Base-by-base conservation (phyloP, 2,888 invertebrate genomes). In the Athrips mouffetella region DNA sequence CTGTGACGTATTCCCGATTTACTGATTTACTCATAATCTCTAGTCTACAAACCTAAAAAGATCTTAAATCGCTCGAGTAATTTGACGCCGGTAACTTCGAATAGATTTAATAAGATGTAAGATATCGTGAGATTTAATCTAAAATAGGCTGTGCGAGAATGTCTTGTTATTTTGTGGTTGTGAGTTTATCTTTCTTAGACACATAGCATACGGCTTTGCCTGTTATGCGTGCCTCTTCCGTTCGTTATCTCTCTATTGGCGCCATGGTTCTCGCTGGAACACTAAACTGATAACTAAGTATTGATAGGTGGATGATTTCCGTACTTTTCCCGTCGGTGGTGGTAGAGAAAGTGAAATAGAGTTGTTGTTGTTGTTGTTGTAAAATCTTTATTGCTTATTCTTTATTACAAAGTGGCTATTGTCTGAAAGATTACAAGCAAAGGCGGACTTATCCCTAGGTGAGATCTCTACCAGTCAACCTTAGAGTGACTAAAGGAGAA, bases 1-100 rank as follows among this genome's bases (percentile, higher is more conserved):
- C 50, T 50, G 47, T 47, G 50, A 50, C 50, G 46, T 47, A 44
- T 40, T 49, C 35, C 50, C 42, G 50, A 42, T 50, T 47, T 50
- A 42, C 47, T 45, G 45, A 49, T 50, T 45, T 50, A 21, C 29
- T 20, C 37, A 42, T 42, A 35, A 46, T 45, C 15, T 41, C 6
- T 44, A 44, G 37, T 29, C 44, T 13, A 7, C 37, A n/a, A 10
- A 35, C 10, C 16, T 37, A 37, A 37, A 16, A 20, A 6, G 20
- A 18, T 37, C 27, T 27, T 33, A 45, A 20, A 21, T 23, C 31
- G 10, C 15, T 37, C 33, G 21, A 25, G 40, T 41, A 27, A 39
- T 23, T 16, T 30, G 37, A 47, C 31, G 23, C 23, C 31, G 23
- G 18, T 20, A 20, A 37, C 8, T 18, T 20, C n/a, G 20, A 18